Conservation (phyloP, 2,888 invertebrate genomes). For the Salpingus planirostris region DNA sequence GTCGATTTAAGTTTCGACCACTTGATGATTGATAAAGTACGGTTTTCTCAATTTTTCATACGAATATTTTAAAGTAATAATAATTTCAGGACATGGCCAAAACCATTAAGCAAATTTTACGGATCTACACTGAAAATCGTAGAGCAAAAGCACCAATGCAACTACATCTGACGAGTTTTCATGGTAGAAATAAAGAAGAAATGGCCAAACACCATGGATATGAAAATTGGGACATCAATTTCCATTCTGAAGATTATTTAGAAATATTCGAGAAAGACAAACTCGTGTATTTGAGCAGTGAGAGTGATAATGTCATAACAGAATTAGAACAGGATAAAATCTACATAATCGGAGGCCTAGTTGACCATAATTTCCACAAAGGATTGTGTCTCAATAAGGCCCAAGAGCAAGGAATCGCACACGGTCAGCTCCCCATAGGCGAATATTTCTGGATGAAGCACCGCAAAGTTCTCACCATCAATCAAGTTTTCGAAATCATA, state of each 20-base stretch:
- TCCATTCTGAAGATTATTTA: slow-evolving; percentile 57
- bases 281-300: slow-evolving; percentile 86
- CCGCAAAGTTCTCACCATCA: slow-evolving; percentile 88
- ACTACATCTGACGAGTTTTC: slow-evolving; percentile 73
- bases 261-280: slow-evolving; percentile 67
- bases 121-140: slow-evolving; percentile 87
- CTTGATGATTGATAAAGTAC: slow-evolving; percentile 64
- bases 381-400: slow-evolving; percentile 82
- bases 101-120: slow-evolving; percentile 80
- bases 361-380: slow-evolving; percentile 95
- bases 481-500: slow-evolving; percentile 88
- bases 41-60: slow-evolving; percentile 1
- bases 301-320: slow-evolving; percentile 80
- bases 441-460: slow-evolving; percentile 87
- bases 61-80: neutral
- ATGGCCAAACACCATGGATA: slow-evolving; percentile 80
- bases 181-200: slow-evolving; percentile 61
- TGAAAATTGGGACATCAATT: slow-evolving; percentile 84
- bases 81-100: slow-evolving; percentile 64
- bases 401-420: slow-evolving; percentile 62
- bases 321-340: slow-evolving; percentile 64
- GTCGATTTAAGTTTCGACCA: slow-evolving; percentile 89
- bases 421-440: slow-evolving; percentile 80
- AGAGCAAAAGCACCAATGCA: slow-evolving; percentile 70
- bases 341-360: slow-evolving; percentile 94